A percentile compares a stretch with the other conserved stretches of the same genome.
Conservation (phyloP, 2,888 invertebrate species). For the Stenodema calcarata region DNA sequence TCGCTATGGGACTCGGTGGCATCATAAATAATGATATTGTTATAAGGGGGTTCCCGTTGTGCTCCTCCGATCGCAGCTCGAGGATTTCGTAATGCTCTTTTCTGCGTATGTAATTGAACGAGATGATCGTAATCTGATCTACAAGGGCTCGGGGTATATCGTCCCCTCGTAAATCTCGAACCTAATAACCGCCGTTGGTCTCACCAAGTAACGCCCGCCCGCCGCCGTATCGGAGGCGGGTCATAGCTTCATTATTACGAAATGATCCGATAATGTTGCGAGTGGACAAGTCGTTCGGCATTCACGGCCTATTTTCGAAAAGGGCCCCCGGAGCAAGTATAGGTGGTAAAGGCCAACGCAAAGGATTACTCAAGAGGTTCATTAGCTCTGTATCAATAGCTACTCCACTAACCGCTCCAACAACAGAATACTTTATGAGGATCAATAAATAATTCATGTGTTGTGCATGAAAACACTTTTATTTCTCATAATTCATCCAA, state of each 20-base stretch:
- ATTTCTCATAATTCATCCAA: too few relatives aligned
- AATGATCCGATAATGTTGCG: background rate
- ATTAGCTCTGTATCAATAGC: background rate
- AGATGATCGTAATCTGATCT: constrained; percentile 1
- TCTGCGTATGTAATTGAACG: background rate
- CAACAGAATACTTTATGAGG: too few relatives aligned
- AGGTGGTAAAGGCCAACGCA: background rate
- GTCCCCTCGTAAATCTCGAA: background rate
- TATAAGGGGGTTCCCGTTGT: background rate
- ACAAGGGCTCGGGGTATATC: background rate
- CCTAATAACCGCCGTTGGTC: background rate
- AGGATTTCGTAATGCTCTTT: constrained; percentile 1
- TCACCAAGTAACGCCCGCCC: background rate
- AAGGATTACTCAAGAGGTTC: background rate
- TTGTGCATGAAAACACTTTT: too few relatives aligned
- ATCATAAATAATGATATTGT: constrained; percentile 23
- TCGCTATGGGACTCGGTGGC: background rate
- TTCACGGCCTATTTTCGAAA: background rate
- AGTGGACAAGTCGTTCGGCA: background rate
- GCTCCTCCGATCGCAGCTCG: background rate
- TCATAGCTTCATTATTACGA: background rate
- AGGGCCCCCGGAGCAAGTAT: background rate
- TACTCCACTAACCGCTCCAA: background rate
- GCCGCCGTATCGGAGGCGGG: background rate
- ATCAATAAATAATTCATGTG: too few relatives aligned